Base-by-base conservation (phyloP, 2,113 vertebrate genomes). In the Anguilla rostrata region DNA sequence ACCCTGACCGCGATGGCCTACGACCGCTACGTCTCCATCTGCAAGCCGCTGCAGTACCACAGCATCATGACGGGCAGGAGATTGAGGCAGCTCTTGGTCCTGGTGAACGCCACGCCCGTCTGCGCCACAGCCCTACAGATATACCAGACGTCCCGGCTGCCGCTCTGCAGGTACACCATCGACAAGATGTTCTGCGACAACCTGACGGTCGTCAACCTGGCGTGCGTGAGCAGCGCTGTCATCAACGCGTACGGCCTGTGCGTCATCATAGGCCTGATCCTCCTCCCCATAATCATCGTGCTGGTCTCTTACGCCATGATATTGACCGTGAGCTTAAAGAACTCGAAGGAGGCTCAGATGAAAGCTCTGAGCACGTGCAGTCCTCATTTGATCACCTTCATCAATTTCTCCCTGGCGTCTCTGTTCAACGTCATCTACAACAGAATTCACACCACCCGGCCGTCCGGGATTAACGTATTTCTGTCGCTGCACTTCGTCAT, bases 1-100 rank as follows among this genome's bases (percentile, higher is more conserved):
- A 89, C 90, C 71, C 85, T 94, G 78, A 88, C 91, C 22, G 78
- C 91, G 8, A 94, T 95, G 92, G 93, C 94, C 0, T 95, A 94
- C 43, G 94, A 95, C 85, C 81, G 94, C 0, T 94, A 93, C 83
- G 88, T 93, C 0, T 92, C 94, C 11, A 93, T 95, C 81, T 95
- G 94, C 66, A 89, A 85, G 34, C 94, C 94, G 57, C 84, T 94
- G 79, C 91, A 91, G 43, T 95, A 95, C 80, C 87, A 91, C 71
- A 88, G n/a, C 39, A 90, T 87, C 16, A 85, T 83, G 91, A 93
- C 91, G n/a, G 81, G 90, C 0, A 49, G 3, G 29, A 89, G 87
- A 84, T 85, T 93, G 22, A 88, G 83, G 22, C 34, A 87, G 40
- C 86, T 93, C n/a, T 26, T 93, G 56, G 75, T 79, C 3, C 22